Evolutionary conservation across 2,888 invertebrate species (phyloP).

Genomic region (Synanthedon tipuliformis): DNA sequence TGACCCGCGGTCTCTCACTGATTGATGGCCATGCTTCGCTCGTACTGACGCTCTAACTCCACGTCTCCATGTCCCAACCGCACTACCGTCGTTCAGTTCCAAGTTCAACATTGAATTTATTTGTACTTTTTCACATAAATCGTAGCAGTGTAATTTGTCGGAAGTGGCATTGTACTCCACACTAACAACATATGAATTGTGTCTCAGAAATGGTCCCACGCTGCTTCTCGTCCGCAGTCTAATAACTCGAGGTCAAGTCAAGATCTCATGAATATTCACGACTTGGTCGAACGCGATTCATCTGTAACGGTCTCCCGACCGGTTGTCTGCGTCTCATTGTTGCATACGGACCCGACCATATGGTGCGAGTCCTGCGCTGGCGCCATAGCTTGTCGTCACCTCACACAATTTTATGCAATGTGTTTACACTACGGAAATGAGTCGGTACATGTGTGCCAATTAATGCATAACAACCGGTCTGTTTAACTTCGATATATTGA

Average conservation of each 20-base stretch:
- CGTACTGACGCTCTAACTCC: slow-evolving; percentile 23
- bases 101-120: background rate
- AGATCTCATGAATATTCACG: slow-evolving; percentile 66
- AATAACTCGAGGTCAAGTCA: slow-evolving; percentile 64
- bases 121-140: background rate
- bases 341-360: slow-evolving; percentile 33
- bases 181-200: slow-evolving; percentile 35
- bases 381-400: slow-evolving; percentile 10
- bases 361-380: slow-evolving; percentile 19
- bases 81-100: slow-evolving; percentile 5
- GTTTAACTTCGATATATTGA: background rate
- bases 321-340: slow-evolving; percentile 60
- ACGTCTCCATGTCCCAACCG: slow-evolving; percentile 32
- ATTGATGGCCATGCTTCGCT: slow-evolving; percentile 46
- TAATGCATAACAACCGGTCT: slow-evolving; percentile 7
- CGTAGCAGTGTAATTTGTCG: slow-evolving; percentile 3
- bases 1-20: slow-evolving; percentile 51
- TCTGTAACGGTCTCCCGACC: slow-evolving; percentile 66
- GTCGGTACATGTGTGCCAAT: slow-evolving; percentile 3
- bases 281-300: slow-evolving; percentile 43
- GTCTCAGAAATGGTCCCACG: slow-evolving; percentile 40
- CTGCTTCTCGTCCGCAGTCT: slow-evolving; percentile 43
- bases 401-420: slow-evolving; percentile 4
- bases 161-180: slow-evolving; percentile 21
- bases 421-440: slow-evolving; percentile 1